phyloP scores from a whole-genome alignment of 2,113 vertebrate genomes.

The Murina feae region DNA sequence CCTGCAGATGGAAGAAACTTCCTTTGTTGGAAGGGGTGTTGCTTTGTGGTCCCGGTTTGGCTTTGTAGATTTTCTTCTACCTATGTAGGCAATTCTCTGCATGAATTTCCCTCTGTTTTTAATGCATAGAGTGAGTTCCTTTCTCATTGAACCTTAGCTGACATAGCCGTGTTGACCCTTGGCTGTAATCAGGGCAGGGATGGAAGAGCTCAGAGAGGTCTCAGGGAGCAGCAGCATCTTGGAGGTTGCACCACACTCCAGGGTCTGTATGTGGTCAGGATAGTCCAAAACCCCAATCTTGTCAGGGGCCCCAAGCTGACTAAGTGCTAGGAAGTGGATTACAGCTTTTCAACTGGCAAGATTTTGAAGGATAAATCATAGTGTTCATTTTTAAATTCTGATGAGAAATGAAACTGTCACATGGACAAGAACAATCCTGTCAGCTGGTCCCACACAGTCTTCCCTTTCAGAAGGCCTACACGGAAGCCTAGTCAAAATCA shows the following conservation, averaged over 20 bases:
- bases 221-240: neutral
- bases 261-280: neutral
- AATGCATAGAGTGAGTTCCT: neutral
- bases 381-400: neutral
- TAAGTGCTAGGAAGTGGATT: neutral
- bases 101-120: neutral
- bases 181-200: neutral
- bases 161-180: accelerated
- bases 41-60: too few species aligned
- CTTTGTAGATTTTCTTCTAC: neutral
- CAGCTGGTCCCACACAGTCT: neutral
- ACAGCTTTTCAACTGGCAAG: neutral
- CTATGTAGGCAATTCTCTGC: neutral
- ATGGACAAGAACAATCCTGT: neutral
- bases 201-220: neutral
- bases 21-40: neutral
- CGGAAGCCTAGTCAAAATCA: neutral
- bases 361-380: neutral
- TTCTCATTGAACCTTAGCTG: neutral
- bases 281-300: neutral
- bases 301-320: neutral
- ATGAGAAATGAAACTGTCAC: neutral
- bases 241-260: neutral
- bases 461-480: neutral
- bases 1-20: neutral